A percentile compares a stretch with the other conserved stretches of the same genome.
These are phyloP conservation scores for Tragelaphus oryx DNA, from an alignment of 2,797 vertebrate genomes.

Conservation along the genomic window DNA sequence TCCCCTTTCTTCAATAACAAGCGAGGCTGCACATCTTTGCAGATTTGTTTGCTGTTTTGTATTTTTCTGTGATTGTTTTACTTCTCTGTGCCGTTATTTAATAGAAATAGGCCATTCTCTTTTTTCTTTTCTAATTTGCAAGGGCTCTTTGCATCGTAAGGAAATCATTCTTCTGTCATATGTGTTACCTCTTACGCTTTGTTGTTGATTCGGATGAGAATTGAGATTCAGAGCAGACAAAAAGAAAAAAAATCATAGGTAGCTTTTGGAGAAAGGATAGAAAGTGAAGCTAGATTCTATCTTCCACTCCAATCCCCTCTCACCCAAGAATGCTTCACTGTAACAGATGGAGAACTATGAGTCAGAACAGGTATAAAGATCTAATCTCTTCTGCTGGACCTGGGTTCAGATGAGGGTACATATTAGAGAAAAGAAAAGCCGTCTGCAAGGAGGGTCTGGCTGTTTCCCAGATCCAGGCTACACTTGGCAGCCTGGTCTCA, in stretches of 20 bases:
- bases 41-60: background rate
- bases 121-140: background rate
- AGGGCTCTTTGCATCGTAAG: slow-evolving; percentile 30
- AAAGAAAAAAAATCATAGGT: background rate
- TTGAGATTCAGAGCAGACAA: background rate
- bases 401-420: background rate
- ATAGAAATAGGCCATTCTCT: background rate
- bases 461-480: slow-evolving; percentile 29
- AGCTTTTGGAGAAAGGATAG: background rate
- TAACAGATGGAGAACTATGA: slow-evolving; percentile 43
- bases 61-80: background rate
- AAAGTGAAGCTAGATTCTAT: background rate
- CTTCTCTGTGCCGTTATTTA: background rate
- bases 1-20: background rate
- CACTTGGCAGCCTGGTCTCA: slow-evolving; percentile 19
- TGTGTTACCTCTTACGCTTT: background rate
- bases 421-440: background rate
- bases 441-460: background rate
- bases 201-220: background rate
- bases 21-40: background rate
- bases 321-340: background rate
- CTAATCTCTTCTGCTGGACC: background rate
- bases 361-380: slow-evolving; percentile 41
- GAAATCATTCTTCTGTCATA: background rate
- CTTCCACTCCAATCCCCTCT: background rate